Base-by-base conservation (phyloP, 2,113 vertebrate genomes). In the Calypte anna region DNA sequence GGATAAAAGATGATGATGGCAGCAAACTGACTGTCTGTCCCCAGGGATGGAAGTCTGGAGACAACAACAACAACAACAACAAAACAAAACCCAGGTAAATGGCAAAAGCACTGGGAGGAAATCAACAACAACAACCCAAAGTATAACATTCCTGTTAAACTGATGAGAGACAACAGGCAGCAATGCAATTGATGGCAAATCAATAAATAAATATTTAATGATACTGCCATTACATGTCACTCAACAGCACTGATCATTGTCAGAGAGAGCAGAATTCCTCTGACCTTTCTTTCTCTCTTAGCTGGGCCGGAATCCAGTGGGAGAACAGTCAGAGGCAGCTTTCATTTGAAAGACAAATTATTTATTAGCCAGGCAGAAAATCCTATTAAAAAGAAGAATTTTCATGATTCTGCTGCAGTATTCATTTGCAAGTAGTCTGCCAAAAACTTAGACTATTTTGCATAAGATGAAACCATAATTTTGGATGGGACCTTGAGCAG, bases 341-440 rank as follows among this genome's bases (percentile, higher is more conserved):
- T 85, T 91, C 30, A 25, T 63, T 48, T 91, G n/a, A 92, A 74
- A 92, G 57, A 62, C 7, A 43, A 66, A 59, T 90, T 85, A 28
- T 94, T 76, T 85, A 82, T 90, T 91, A 92, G 27, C 31, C 67
- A 80, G 78, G 59, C 74, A 94, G 87, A 93, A 94, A 88, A 93
- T 91, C 75, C 51, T 53, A 51, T 80, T 90, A 85, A 53, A 38
- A 79, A 72, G 33, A 86, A 43, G 19, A 44, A 36, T 54, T 70
- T 58, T 61, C 31, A 58, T 38, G 22, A 43, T 6, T 28, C 8
- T 21, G 7, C 48, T 85, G 50, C 14, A 67, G n/a, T 55, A 62
- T 53, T 88, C 38, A 43, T 54, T 80, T 79, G 84, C 63, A 92
- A 54, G 16, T 83, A 25, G 93, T 70, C 40, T 93, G 51, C 31